phyloP scores from a whole-genome alignment of 1,140 invertebrate species.

The Leptonema lineaticorne region DNA sequence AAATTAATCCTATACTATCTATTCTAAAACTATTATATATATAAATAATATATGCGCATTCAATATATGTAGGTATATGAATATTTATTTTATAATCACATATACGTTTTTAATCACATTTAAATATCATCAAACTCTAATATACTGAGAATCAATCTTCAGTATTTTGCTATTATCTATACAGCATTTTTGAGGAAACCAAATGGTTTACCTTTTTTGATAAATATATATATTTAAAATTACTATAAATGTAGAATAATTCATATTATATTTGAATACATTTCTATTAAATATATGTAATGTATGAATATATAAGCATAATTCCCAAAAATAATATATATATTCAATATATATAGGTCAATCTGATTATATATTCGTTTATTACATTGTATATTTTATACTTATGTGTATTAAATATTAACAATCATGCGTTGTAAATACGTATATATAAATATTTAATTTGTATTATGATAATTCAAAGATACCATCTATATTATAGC shows the following conservation, averaged over 20 bases:
- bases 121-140: conserved; percentile 20
- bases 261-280: conserved; percentile 18
- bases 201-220: conserved; percentile 12
- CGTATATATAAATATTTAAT: background rate
- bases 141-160: conserved; percentile 19
- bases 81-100: conserved; percentile 25
- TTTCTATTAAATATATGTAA: conserved; percentile 1
- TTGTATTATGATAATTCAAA: too few relatives aligned
- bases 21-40: too few relatives aligned
- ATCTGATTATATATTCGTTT: background rate
- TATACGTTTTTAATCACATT: conserved; percentile 19
- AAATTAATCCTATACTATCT: background rate
- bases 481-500: too few relatives aligned
- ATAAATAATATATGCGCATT: conserved; percentile 1
- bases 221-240: conserved; percentile 6
- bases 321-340: conserved; percentile 4
- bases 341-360: background rate
- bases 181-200: conserved; percentile 51
- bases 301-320: background rate
- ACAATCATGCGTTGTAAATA: background rate
- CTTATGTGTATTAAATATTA: background rate
- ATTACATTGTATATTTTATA: conserved; percentile 7
- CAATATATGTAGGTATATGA: conserved; percentile 39
- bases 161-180: conserved; percentile 57
- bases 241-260: conserved; percentile 43